Evolutionary conservation across 2,888 invertebrate species (phyloP).

Genomic region (Heteromyza rotundicornis): DNA sequence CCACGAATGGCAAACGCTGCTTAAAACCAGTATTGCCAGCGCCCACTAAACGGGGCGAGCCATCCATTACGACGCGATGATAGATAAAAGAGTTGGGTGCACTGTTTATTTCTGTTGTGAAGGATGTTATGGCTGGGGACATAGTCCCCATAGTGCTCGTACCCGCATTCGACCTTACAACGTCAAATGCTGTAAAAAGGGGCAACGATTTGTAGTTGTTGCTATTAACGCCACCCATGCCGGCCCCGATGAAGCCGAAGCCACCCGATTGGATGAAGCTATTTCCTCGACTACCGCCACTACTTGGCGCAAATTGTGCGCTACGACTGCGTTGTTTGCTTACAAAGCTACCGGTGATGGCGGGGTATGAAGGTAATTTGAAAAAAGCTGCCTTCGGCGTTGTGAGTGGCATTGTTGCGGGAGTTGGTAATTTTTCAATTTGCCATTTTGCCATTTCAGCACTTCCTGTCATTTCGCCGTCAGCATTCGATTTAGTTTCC

Average conservation of each 20-base stretch:
- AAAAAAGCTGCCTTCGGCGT: constrained; percentile 46
- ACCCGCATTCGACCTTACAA: constrained; percentile 14
- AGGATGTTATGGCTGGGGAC: constrained; percentile 23
- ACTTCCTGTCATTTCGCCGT: constrained; percentile 33
- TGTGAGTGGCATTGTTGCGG: constrained; percentile 29
- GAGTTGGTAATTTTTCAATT: constrained; percentile 26
- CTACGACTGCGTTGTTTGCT: constrained; percentile 50
- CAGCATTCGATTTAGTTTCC: constrained; percentile 37
- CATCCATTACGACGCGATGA: constrained; percentile 59
- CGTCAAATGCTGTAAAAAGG: constrained; percentile 12
- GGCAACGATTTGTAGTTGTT: constrained; percentile 21
- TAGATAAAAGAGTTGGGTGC: constrained; percentile 51
- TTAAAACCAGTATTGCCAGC: constrained; percentile 50
- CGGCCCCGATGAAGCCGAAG: not conserved
- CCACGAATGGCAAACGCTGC: constrained; percentile 60
- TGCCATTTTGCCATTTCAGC: constrained; percentile 31
- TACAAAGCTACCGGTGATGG: constrained; percentile 46
- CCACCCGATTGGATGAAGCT: constrained; percentile 16
- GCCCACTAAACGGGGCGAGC: constrained; percentile 50
- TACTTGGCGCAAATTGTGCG: constrained; percentile 53
- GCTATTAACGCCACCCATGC: no score
- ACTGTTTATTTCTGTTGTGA: constrained; percentile 23
- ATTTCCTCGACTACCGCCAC: constrained; percentile 31
- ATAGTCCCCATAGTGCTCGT: constrained; percentile 14
- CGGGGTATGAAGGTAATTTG: constrained; percentile 49